Base-by-base conservation (phyloP, 2,797 vertebrate genomes). In the Argentina silus region DNA sequence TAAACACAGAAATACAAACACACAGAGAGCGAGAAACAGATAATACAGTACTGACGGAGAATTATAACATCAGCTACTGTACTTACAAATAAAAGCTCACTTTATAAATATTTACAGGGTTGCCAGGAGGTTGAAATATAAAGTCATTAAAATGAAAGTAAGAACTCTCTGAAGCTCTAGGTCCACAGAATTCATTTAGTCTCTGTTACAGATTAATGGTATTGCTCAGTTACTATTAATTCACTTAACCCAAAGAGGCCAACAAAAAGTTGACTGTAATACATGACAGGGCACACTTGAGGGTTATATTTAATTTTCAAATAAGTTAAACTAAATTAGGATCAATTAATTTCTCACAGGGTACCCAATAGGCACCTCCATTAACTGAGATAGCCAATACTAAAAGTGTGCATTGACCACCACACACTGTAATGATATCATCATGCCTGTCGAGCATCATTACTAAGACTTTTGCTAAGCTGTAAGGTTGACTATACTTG, bases 91-190 rank as follows among this genome's bases (percentile, higher is more conserved):
- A 74, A 78, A 79, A 75, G 57, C 36, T 77, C 86, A 48, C 87
- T 91, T 89, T 77, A 79, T 84, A 86, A 85, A 83, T 86, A 76
- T 85, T 88, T 86, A 75, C 14, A 74, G 81, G 86, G 83, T 81
- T 56, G 76, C 72, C 75, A n/a, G n/a, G n/a, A n/a, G n/a, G n/a
- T n/a, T 87, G 87, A 89, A 91, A 90, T 91, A 91, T 91, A 84
- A 87, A 87, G 85, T 80, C 83, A 90, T 92, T 89, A 82, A 89
- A 88, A 87, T 85, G 79, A 83, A 88, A 85, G 79, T 84, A 83
- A 70, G 78, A 87, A 81, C 78, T 72, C 73, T 88, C 78, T 79
- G 72, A 84, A 81, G 82, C 83, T 80, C 17, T 60, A 67, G 72
- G 66, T 82, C 83, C 75, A 78, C 72, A 81, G 74, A 74, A 75